Percentiles rank a stretch among this genome's conserved stretches.
Evolutionary conservation across 1,140 invertebrate genomes (phyloP).

Genomic region (Aporrectodea caliginosa): DNA sequence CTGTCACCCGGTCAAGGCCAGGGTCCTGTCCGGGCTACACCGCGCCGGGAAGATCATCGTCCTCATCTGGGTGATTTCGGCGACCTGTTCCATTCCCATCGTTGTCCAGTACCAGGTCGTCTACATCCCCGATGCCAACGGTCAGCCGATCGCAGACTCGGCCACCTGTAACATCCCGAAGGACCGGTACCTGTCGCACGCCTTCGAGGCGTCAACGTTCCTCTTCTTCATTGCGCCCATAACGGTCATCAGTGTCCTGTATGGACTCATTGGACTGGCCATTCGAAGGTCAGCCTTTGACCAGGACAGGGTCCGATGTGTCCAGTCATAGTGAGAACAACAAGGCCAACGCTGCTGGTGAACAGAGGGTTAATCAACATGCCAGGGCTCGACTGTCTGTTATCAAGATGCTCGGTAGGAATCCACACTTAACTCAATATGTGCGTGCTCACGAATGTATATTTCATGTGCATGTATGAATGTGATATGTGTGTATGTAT

Average conservation of each 20-base stretch:
- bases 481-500: no score
- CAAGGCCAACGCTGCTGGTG: conserved; percentile 15
- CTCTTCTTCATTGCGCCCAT: conserved; percentile 54
- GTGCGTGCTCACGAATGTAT: no score
- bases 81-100: conserved; percentile 70
- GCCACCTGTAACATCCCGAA: conserved; percentile 29
- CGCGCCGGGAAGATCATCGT: conserved; percentile 74
- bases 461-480: no score
- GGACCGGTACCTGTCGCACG: conserved; percentile 17
- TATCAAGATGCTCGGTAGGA: background rate
- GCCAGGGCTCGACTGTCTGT: background rate
- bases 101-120: conserved; percentile 42
- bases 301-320: conserved; percentile 29
- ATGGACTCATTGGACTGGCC: conserved; percentile 48
- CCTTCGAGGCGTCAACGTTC: conserved; percentile 42
- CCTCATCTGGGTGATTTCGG: conserved; percentile 71
- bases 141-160: conserved; percentile 42
- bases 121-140: conserved; percentile 53
- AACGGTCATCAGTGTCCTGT: conserved; percentile 50
- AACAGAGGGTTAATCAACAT: background rate
- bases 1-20: conserved; percentile 47
- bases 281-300: conserved; percentile 45
- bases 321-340: conserved; percentile 32
- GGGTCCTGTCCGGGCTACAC: conserved; percentile 60
- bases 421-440: no score